Evolutionary conservation across 2,888 invertebrate genomes (phyloP).

Genomic region (Laothoe populi): DNA sequence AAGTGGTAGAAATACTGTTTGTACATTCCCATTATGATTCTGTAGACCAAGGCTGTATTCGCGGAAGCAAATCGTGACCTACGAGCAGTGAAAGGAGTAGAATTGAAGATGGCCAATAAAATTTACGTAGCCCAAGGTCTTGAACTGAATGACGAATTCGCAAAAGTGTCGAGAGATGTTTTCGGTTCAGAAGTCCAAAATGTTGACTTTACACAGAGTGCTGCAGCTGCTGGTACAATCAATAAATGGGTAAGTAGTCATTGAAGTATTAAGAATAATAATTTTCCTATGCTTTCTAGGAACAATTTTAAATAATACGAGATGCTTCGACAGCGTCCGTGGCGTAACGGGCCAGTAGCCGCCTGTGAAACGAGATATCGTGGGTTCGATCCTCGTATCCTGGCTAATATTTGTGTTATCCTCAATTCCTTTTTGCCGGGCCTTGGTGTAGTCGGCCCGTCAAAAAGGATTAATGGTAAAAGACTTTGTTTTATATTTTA

Average conservation of each 20-base stretch:
- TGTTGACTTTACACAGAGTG: conserved; percentile 84
- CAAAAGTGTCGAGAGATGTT: conserved; percentile 76
- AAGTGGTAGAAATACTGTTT: background rate
- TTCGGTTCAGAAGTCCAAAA: conserved; percentile 87
- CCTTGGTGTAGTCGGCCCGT: too few species aligned
- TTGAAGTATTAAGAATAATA: background rate
- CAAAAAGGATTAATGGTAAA: background rate
- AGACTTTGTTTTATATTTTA: conserved; percentile 40
- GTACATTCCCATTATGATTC: background rate
- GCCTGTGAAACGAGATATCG: too few species aligned
- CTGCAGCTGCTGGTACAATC: conserved; percentile 82
- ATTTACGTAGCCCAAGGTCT: conserved; percentile 84
- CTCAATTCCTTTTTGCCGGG: too few species aligned
- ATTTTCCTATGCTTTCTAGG: too few species aligned
- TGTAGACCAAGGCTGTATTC: conserved; percentile 63
- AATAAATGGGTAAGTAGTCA: conserved; percentile 88
- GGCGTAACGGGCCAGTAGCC: too few species aligned
- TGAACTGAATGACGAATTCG: conserved; percentile 82
- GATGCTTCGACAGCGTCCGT: too few species aligned
- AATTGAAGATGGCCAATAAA: conserved; percentile 87
- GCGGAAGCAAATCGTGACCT: conserved; percentile 46
- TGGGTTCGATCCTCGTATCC: too few species aligned
- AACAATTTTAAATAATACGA: too few species aligned
- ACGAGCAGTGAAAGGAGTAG: conserved; percentile 71
- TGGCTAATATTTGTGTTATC: too few species aligned